A percentile compares a stretch with the other conserved stretches of the same genome.
Conservation (phyloP, 2,888 invertebrate genomes). For the Drosophila emarginata region DNA sequence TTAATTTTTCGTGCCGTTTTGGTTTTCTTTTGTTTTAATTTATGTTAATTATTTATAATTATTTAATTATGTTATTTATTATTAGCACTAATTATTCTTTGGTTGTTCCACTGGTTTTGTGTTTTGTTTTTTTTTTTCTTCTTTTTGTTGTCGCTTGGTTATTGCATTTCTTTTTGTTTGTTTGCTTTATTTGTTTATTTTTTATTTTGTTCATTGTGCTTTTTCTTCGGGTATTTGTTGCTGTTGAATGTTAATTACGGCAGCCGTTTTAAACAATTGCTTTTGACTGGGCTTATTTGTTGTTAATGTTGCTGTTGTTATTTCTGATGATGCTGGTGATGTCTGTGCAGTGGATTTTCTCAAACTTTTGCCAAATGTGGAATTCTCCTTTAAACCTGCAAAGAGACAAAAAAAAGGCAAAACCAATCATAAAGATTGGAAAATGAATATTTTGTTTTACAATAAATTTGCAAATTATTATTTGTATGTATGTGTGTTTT, state of each 20-base stretch:
- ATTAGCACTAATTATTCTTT: conserved; percentile 82
- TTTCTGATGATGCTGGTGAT: conserved; percentile 62
- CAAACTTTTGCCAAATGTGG: conserved; percentile 80
- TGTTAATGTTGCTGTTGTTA: conserved; percentile 33
- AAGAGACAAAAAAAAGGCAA: conserved; percentile 8
- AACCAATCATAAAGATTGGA: background rate
- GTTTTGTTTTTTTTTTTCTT: conserved; percentile 36
- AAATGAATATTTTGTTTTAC: conserved; percentile 1
- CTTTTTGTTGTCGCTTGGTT: conserved; percentile 33
- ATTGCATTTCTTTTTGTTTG: conserved; percentile 44
- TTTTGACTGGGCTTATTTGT: conserved; percentile 63
- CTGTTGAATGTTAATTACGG: conserved; percentile 67
- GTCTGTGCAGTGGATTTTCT: conserved; percentile 62
- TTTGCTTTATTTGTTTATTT: conserved; percentile 1
- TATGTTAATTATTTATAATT: conserved; percentile 70
- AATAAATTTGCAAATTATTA: background rate
- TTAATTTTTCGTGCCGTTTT: conserved; percentile 49
- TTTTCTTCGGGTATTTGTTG: conserved; percentile 61
- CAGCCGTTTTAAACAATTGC: conserved; percentile 64
- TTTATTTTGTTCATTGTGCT: conserved; percentile 63
- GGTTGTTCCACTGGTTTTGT: conserved; percentile 83
- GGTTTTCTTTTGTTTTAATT: conserved; percentile 51
- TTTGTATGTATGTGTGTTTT: background rate
- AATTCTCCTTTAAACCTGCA: conserved; percentile 77
- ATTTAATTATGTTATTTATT: conserved; percentile 67